These are phyloP conservation scores for Megalopta genalis DNA, from an alignment of 1,140 invertebrate genomes.

Conservation along the genomic window DNA sequence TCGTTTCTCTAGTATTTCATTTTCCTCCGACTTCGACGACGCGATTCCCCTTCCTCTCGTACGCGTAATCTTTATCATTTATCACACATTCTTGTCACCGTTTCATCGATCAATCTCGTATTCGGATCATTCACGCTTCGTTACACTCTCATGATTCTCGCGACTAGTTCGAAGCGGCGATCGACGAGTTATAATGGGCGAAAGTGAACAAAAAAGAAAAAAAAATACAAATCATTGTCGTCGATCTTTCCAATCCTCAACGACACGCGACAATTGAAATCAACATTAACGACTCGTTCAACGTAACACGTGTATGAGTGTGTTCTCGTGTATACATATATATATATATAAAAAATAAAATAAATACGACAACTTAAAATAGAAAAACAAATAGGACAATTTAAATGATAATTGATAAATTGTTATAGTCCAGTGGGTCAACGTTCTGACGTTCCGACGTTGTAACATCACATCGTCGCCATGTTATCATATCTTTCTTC, in stretches of 20 bases:
- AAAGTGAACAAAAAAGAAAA: too few species aligned
- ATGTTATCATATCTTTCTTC: not conserved
- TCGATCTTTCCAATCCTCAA: conserved; percentile 26
- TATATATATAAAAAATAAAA: conserved; percentile 70
- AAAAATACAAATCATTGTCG: conserved; percentile 6
- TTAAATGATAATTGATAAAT: conserved; percentile 40
- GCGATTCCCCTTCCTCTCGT: conserved; percentile 16
- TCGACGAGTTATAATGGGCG: conserved; percentile 2
- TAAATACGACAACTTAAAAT: conserved; percentile 74
- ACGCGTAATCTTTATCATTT: conserved; percentile 4
- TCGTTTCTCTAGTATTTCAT: conserved; percentile 49
- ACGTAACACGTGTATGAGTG: conserved; percentile 17
- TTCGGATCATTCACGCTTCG: conserved; percentile 8
- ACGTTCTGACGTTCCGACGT: not conserved
- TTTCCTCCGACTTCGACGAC: conserved; percentile 2
- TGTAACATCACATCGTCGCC: not conserved
- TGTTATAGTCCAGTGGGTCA: conserved; percentile 27
- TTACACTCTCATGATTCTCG: conserved; percentile 21
- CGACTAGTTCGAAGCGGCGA: conserved; percentile 64
- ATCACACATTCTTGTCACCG: not conserved
- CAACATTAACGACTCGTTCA: conserved; percentile 30
- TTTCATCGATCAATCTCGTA: not conserved
- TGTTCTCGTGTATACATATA: conserved; percentile 12
- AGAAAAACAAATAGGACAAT: conserved; percentile 41
- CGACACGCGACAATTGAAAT: conserved; percentile 39